A percentile compares a stretch with the other conserved stretches of the same genome.
Conservation (phyloP, 1,140 invertebrate species). For the Hyles vespertilio region DNA sequence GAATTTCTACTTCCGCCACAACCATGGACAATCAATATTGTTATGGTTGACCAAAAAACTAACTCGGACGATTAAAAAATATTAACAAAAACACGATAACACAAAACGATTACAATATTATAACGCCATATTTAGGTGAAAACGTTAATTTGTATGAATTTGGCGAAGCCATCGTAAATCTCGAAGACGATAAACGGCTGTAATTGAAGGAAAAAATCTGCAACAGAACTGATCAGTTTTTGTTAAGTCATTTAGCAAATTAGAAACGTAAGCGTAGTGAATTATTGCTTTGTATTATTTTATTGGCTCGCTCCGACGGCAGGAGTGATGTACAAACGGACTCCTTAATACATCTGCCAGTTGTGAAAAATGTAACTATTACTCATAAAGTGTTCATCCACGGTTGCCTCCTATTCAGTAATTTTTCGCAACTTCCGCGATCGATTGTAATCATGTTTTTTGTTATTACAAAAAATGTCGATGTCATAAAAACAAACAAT, state of each 20-base stretch:
- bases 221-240: constrained; percentile 44
- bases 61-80: background rate
- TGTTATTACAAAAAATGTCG: constrained; percentile 48
- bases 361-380: constrained; percentile 5
- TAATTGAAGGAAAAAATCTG: constrained; percentile 66
- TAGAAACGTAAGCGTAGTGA: constrained; percentile 57
- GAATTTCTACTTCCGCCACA: constrained; percentile 60
- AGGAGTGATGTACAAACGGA: constrained; percentile 8
- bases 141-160: constrained; percentile 11
- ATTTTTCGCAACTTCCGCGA: constrained; percentile 52
- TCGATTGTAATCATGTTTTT: constrained; percentile 56
- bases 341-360: constrained; percentile 8
- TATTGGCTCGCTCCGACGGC: constrained; percentile 36
- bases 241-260: constrained; percentile 61
- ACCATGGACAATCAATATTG: constrained; percentile 49
- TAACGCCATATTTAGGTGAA: constrained; percentile 4
- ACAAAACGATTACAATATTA: background rate
- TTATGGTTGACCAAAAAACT: background rate
- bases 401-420: constrained; percentile 16
- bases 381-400: constrained; percentile 19
- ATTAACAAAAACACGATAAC: background rate
- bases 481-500: constrained; percentile 69
- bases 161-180: constrained; percentile 53
- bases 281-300: constrained; percentile 54
- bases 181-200: constrained; percentile 60